Conservation (phyloP, 2,888 invertebrate species). For the Tachina lurida region DNA sequence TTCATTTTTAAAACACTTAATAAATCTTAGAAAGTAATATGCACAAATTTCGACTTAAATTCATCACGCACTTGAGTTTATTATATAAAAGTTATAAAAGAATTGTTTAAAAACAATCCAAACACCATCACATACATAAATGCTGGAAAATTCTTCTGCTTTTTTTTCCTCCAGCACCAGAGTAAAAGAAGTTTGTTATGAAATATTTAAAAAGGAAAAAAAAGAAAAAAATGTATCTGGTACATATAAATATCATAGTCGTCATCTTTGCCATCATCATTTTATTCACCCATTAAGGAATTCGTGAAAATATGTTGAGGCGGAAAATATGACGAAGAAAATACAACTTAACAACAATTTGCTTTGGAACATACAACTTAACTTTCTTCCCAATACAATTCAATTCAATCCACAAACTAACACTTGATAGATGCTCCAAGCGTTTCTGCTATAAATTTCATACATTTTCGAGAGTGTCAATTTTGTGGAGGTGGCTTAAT, state of each 20-base stretch:
- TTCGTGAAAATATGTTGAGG: constrained; percentile 72
- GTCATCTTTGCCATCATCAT: constrained; percentile 45
- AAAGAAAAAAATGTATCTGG: constrained; percentile 35
- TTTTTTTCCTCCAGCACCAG: constrained; percentile 27
- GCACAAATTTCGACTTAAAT: not conserved
- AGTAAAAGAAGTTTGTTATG: constrained; percentile 51
- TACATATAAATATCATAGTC: constrained; percentile 48
- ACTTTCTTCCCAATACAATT: constrained; percentile 42
- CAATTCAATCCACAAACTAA: constrained; percentile 52
- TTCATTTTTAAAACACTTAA: no score
- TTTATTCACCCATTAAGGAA: constrained; percentile 66
- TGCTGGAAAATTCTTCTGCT: constrained; percentile 53
- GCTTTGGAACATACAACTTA: constrained; percentile 33
- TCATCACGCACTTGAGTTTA: not conserved
- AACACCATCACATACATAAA: constrained; percentile 60
- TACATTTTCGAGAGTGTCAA: constrained; percentile 55
- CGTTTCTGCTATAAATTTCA: constrained; percentile 52
- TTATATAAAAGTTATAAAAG: constrained; percentile 22
- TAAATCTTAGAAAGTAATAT: not conserved
- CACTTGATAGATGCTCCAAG: constrained; percentile 43
- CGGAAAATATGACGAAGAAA: constrained; percentile 46
- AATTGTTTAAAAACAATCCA: constrained; percentile 45
- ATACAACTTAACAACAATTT: constrained; percentile 46
- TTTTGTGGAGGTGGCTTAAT: constrained; percentile 37
- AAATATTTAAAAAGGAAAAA: constrained; percentile 57